Evolutionary conservation across 2,113 vertebrate genomes (phyloP), one percentile per base, ranked within the genome.

Genomic region (Cyanocitta stelleri): DNA sequence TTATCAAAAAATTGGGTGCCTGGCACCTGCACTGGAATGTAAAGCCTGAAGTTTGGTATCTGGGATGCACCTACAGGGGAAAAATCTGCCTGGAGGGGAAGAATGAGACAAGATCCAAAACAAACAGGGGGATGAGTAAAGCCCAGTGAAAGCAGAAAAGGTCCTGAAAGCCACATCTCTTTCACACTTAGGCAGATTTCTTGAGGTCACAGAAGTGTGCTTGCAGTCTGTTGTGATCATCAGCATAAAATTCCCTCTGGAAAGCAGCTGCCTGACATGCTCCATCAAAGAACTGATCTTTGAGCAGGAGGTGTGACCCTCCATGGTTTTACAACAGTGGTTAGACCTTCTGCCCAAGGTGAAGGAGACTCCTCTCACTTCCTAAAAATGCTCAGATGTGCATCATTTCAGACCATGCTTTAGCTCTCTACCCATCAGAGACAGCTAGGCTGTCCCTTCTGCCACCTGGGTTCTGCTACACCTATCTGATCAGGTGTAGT

Each of bases 11-110:
- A 18, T 39, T 4, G 75, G 32, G 24, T 79, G 24, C 13, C 41
- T 69, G 30, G 10, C 54, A 16, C 46, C 37, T 72, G 21, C 48
- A 24, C 13, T 52, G 55, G n/a, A n/a, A 33, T 13, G 29, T 48
- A 7, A 61, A 85, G 3, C 39, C 46, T 71, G 13, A 77, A 33
- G 26, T 68, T 56, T 52, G 39, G 11, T 54, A 15, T 46, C 30
- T 59, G 62, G 4, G 3, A n/a, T 80, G 33, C 7, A 30, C 18
- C 41, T 61, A 6, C 0, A 1, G 11, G 16, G 24, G 18, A 27
- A 61, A 55, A 76, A 20, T 20, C 35, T 19, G 17, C 20, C 11
- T n/a, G 18, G 4, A 43, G 3, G 4, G 7, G 26, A 35, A 71
- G 23, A 69, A 30, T 43, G 14, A 6, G 49, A 23, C 13, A 54